Base-by-base conservation (phyloP, 2,797 vertebrate genomes). In the Petrocephalus sullivani region DNA sequence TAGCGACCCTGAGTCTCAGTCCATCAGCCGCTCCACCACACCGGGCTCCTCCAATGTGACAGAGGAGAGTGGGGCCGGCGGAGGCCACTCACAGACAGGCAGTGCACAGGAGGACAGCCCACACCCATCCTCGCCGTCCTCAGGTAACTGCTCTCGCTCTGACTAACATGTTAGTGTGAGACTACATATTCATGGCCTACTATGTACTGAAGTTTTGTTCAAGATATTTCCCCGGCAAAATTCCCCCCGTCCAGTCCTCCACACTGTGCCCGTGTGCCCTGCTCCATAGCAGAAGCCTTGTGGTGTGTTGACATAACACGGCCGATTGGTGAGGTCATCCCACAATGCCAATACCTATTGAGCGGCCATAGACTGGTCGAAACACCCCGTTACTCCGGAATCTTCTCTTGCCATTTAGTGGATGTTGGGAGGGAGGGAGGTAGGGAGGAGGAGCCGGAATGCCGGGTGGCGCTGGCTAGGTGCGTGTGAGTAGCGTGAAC, bases 51-150 rank as follows among this genome's bases (percentile, higher is more conserved):
- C 98, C 92, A 99, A 99, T 2, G 95, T 99, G 92, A 99, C 98
- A 0, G 98, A 99, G 93, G 98, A 99, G 95, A 99, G 98, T 0
- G 98, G 97, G 87, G 95, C 94, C 4, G 98, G 98, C 89, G 98
- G 98, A 37, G 98, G 96, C 90, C 97, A 98, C 88, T 99, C 98
- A 0, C 98, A 99, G 96, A 97, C 98, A 0, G 98, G 98, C 91
- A 99, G 98, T 4, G 96, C 98, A 90, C 98, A 99, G 90, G 98
- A 99, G 92, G 98, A 99, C 95, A 99, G 98, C 91, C 98, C 98
- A 3, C 98, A 99, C 91, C 98, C 98, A 53, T 98, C 98, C 85
- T 99, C 98, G 19, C 98, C 98, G 61, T 99, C 98, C 85, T 99
- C 98, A 97, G 98, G 98, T 99, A 97, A 91, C 95, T 85, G 33